A percentile compares a stretch with the other conserved stretches of the same genome.
These are phyloP conservation scores for Cosmopolites sordidus DNA, from an alignment of 2,888 invertebrate species.

Conservation along the genomic window DNA sequence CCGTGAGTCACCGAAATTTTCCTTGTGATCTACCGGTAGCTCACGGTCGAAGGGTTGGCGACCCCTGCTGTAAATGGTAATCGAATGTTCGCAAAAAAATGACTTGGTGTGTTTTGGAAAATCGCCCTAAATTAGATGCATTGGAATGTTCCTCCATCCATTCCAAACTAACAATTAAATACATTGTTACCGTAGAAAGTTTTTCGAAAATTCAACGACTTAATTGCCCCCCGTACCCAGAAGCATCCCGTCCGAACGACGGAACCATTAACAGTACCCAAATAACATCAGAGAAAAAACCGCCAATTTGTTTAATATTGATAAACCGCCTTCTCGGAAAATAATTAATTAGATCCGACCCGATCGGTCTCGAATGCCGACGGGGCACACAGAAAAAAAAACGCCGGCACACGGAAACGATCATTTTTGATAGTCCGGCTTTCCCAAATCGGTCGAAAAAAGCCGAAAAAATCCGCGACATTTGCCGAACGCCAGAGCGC, in stretches of 20 bases:
- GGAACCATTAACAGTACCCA: background rate
- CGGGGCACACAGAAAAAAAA: slow-evolving; percentile 7
- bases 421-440: slow-evolving; percentile 1
- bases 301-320: slow-evolving; percentile 8
- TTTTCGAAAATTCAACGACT: background rate
- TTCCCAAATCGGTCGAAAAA: slow-evolving; percentile 7
- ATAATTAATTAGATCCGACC: slow-evolving; percentile 18
- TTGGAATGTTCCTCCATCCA: too few relatives aligned
- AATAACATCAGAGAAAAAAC: background rate
- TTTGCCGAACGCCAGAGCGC: slow-evolving; percentile 13
- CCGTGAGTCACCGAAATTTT: too few relatives aligned
- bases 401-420: slow-evolving; percentile 19
- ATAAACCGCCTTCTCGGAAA: slow-evolving; percentile 16
- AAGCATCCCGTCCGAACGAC: background rate
- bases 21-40: too few relatives aligned
- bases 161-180: background rate
- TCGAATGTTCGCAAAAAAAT: too few relatives aligned
- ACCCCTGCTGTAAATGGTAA: too few relatives aligned
- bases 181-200: background rate
- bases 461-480: slow-evolving; percentile 16
- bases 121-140: too few relatives aligned
- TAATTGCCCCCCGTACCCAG: background rate
- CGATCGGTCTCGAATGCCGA: background rate
- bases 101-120: too few relatives aligned
- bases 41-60: too few relatives aligned